Base-by-base conservation (phyloP, 1,140 invertebrate genomes). In the Listronotus oregonensis region DNA sequence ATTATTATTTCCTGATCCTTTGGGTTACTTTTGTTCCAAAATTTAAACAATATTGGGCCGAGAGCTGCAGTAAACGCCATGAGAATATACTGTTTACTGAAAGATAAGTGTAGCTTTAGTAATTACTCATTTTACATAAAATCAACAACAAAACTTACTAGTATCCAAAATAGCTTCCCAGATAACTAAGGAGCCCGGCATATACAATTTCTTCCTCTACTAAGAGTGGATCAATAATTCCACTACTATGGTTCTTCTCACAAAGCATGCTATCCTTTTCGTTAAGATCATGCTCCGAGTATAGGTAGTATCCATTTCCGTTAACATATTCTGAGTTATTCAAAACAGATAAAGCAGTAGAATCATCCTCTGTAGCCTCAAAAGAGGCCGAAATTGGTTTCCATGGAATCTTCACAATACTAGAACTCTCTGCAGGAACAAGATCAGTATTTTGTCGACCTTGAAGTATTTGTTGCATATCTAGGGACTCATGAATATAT, bases 401-500 rank as follows among this genome's bases (percentile, higher is more conserved):
- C 89, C 90, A 92, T 0, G 90, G 89, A 67, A 90, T 85, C 73
- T 81, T 82, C 0, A 80, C 76, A 64, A 81, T 75, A 60, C 73
- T 73, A 11, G 61, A 69, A 37, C 77, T 78, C 49, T 82, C 78
- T 3, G 69, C 68, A 6, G 80, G 74, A 4, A 77, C 70, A 27
- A 77, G 18, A 17, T 62, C 73, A 32, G 74, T 58, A 39, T 56
- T 39, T 37, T 46, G 71, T 8, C 70, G 69, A 51, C 67, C 67
- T 46, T 61, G 31, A 66, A 71, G 69, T 73, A 72, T 73, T 58
- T 21, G 78, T 76, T 79, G 70, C 79, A 79, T 72, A 67, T 71
- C 66, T 14, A 77, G 74, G 72, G 86, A 89, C 78, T 91, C 89
- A 81, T 92, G 90, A 66, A 93, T 87, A 71, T 93, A 93, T 7